These are phyloP conservation scores for Apis dorsata DNA, from an alignment of 1,140 invertebrate species.

Conservation along the genomic window DNA sequence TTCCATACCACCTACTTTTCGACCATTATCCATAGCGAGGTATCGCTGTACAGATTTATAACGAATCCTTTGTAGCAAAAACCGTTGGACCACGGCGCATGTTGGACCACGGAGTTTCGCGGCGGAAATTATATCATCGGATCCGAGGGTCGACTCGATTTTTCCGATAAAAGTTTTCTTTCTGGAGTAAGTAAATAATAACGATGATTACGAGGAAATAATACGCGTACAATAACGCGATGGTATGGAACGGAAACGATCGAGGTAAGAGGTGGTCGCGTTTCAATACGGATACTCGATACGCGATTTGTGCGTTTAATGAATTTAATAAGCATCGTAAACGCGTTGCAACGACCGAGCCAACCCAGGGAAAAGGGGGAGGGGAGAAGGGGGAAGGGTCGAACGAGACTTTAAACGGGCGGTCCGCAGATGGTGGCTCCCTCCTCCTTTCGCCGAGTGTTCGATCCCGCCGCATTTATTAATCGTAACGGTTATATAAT, in stretches of 20 bases:
- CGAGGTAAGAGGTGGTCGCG: background rate
- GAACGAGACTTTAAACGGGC: slow-evolving; percentile 62
- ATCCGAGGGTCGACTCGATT: too few species aligned
- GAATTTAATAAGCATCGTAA: slow-evolving; percentile 62
- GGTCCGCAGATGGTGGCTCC: slow-evolving; percentile 43
- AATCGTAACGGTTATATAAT: slow-evolving; percentile 57
- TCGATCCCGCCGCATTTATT: slow-evolving; percentile 51
- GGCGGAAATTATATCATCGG: too few species aligned
- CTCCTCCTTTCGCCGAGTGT: slow-evolving; percentile 2
- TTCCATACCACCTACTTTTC: slow-evolving; percentile 49
- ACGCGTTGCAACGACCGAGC: slow-evolving; percentile 49
- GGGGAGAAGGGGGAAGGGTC: background rate
- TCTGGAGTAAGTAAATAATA: too few species aligned
- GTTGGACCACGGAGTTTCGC: too few species aligned
- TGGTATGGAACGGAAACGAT: background rate
- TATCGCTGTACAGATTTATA: too few species aligned
- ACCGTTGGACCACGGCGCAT: too few species aligned
- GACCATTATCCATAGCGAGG: slow-evolving; percentile 42
- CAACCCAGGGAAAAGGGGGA: slow-evolving; percentile 4
- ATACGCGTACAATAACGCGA: too few species aligned
- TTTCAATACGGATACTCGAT: slow-evolving; percentile 8
- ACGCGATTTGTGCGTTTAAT: slow-evolving; percentile 3
- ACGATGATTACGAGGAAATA: too few species aligned
- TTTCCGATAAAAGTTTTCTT: too few species aligned
- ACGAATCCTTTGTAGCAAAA: background rate